Conservation (phyloP, 1,140 invertebrate genomes). For the Diorhabda carinulata region DNA sequence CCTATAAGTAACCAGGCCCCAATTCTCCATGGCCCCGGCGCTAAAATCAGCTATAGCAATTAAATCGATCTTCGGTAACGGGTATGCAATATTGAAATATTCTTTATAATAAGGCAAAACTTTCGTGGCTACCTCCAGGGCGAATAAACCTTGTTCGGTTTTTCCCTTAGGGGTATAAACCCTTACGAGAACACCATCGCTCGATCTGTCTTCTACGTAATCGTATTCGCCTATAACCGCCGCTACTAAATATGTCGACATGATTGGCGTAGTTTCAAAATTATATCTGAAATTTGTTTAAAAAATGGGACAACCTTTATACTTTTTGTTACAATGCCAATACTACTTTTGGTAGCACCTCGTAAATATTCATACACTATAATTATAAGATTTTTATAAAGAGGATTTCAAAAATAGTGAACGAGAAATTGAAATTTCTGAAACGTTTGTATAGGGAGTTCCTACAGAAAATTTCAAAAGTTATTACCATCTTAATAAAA, state of each 20-base stretch:
- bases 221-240: slow-evolving; percentile 93
- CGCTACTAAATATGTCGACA: slow-evolving; percentile 96
- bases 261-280: slow-evolving; percentile 86
- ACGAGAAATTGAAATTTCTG: too few species aligned
- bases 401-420: too few species aligned
- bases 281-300: slow-evolving; percentile 50
- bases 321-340: too few species aligned
- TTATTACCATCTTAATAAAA: too few species aligned
- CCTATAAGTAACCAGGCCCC: slow-evolving; percentile 78
- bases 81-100: slow-evolving; percentile 93
- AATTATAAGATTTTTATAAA: too few species aligned
- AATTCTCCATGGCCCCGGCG: slow-evolving; percentile 94
- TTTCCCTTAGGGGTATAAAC: slow-evolving; percentile 89
- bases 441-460: too few species aligned
- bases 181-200: slow-evolving; percentile 78
- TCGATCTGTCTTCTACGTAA: slow-evolving; percentile 77
- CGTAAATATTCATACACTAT: too few species aligned
- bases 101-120: slow-evolving; percentile 90
- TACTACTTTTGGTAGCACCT: too few species aligned
- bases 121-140: slow-evolving; percentile 80
- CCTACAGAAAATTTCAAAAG: too few species aligned
- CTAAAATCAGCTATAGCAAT: slow-evolving; percentile 93
- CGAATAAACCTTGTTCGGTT: slow-evolving; percentile 88
- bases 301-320: neutral
- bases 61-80: slow-evolving; percentile 92